A percentile compares a stretch with the other conserved stretches of the same genome.
Evolutionary conservation across 1,140 invertebrate genomes (phyloP).

Genomic region (Lanistes nyassanus): DNA sequence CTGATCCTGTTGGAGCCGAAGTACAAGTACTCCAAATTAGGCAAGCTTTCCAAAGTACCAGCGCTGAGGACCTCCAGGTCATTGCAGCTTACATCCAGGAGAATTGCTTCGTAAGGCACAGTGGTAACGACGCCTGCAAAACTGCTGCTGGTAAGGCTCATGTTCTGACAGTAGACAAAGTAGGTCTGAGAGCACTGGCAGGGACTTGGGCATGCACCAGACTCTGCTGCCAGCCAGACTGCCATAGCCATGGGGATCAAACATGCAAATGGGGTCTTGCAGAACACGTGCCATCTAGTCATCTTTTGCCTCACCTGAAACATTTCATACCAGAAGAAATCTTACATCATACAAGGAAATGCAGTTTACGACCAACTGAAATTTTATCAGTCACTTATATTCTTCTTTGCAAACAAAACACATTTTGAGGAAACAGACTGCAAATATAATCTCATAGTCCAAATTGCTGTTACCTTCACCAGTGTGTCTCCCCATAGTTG

Average conservation of each 20-base stretch:
- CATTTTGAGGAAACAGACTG: not conserved
- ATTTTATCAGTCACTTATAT: not conserved
- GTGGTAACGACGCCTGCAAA: conserved; percentile 14
- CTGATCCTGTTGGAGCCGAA: conserved; percentile 32
- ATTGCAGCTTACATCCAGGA: conserved; percentile 43
- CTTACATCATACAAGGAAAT: too few species aligned
- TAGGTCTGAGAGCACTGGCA: conserved; percentile 38
- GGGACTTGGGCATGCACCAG: conserved; percentile 24
- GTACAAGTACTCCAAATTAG: conserved; percentile 38
- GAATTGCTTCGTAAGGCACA: conserved; percentile 28
- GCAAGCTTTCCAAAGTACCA: conserved; percentile 22
- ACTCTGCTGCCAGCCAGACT: not conserved
- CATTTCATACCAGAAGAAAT: not conserved
- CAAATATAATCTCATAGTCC: not conserved
- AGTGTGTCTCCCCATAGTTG: too few species aligned
- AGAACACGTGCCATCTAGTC: conserved; percentile 20
- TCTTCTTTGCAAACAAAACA: not conserved
- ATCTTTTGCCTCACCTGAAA: conserved; percentile 22
- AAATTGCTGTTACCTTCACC: too few species aligned
- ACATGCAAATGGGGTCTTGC: not conserved
- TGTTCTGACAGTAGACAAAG: conserved; percentile 41
- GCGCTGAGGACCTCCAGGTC: conserved; percentile 12
- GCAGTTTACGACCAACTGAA: too few species aligned
- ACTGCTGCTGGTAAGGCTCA: conserved; percentile 11
- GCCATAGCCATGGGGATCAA: conserved; percentile 7